These are phyloP conservation scores for Mythimna albipuncta DNA, from an alignment of 2,888 invertebrate genomes.

Conservation along the genomic window DNA sequence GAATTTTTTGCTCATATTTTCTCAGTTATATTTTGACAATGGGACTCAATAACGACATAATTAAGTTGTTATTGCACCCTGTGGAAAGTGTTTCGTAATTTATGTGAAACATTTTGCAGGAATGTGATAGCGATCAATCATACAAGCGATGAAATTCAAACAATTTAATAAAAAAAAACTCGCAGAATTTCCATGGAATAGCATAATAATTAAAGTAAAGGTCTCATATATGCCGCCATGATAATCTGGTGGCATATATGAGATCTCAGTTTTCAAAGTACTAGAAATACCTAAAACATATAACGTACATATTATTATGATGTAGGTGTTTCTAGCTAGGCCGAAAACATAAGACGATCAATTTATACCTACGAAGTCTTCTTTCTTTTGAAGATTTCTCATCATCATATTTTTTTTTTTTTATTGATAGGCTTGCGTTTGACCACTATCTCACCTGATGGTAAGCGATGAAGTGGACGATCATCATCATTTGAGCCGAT, in stretches of 20 bases:
- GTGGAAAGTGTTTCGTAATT: slow-evolving; percentile 6
- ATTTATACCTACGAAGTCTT: no score
- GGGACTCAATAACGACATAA: slow-evolving; percentile 15
- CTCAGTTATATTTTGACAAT: slow-evolving; percentile 44
- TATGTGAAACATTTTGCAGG: background rate
- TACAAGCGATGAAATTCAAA: background rate
- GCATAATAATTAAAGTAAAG: background rate
- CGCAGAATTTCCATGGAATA: background rate
- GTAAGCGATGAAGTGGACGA: no score
- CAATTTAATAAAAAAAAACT: background rate
- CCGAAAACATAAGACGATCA: no score
- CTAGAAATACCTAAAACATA: no score
- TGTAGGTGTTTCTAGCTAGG: no score
- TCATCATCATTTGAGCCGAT: no score
- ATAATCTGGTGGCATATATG: background rate
- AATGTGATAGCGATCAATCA: background rate
- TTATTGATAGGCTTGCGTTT: no score
- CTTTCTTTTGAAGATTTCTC: no score
- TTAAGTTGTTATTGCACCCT: slow-evolving; percentile 20
- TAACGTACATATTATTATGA: no score
- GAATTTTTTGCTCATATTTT: slow-evolving; percentile 37
- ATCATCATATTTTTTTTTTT: no score
- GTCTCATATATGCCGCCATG: no score
- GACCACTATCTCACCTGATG: no score
- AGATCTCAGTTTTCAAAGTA: background rate